A percentile compares a stretch with the other conserved stretches of the same genome.
Conservation (phyloP, 2,797 vertebrate genomes). For the Sebastes nivosus region DNA sequence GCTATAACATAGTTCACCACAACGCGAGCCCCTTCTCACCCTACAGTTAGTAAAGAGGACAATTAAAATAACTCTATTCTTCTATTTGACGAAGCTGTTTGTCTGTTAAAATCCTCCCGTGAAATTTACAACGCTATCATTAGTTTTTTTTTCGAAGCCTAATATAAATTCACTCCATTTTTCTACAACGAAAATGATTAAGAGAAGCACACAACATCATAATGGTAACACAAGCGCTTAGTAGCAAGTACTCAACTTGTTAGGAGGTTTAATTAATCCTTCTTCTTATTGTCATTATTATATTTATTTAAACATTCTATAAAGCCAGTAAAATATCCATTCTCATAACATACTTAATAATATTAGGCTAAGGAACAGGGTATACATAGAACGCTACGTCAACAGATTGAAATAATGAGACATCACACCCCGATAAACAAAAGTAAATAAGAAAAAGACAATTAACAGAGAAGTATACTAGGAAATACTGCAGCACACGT, state of each 20-base stretch:
- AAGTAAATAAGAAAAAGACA: constrained; percentile 77
- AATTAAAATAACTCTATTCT: constrained; percentile 99
- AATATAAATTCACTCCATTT: constrained; percentile 99
- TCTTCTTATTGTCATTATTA: constrained; percentile 85
- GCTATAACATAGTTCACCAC: constrained; percentile 99
- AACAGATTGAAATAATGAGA: constrained; percentile 90
- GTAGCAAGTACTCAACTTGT: constrained; percentile 96
- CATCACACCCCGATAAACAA: constrained; percentile 81
- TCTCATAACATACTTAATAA: constrained; percentile 97
- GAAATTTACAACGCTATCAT: constrained; percentile 98
- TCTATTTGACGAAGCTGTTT: constrained; percentile 95
- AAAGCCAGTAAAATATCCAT: constrained; percentile 99
- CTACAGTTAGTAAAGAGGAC: constrained; percentile 99
- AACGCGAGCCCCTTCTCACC: constrained; percentile 94
- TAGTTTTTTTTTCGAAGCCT: constrained; percentile 94
- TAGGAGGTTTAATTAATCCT: constrained; percentile 95
- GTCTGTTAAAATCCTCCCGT: constrained; percentile 97
- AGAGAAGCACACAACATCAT: constrained; percentile 99
- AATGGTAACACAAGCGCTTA: constrained; percentile 98
- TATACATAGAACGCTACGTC: constrained; percentile 92
- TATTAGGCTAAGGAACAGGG: constrained; percentile 95
- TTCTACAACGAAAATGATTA: constrained; percentile 99
- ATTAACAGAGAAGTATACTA: constrained; percentile 87
- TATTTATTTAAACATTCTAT: constrained; percentile 98
- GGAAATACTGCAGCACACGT: constrained; percentile 94